Evolutionary conservation across 2,113 vertebrate species (phyloP), one percentile per base, ranked within the genome.

Genomic region (Anolis sagrei): DNA sequence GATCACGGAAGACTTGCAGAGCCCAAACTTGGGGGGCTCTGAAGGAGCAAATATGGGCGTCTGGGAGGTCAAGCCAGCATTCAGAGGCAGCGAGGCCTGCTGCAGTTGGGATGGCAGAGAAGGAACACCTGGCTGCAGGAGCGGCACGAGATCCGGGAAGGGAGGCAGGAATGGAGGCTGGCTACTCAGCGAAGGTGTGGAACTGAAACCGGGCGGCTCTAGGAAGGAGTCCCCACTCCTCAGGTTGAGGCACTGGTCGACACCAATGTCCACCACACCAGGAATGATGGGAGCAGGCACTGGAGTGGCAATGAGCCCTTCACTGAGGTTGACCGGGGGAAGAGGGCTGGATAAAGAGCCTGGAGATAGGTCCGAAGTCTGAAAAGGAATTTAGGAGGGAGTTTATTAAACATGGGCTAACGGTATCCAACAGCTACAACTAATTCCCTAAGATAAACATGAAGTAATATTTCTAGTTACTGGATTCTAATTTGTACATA

Each of bases 311-410:
- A 98, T 96, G 78, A 97, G 94, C 84, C 91, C 93, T 0, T 96
- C 96, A 0, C 92, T 88, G 79, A 97, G 91, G 89, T 81, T 95
- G 81, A 90, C 93, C 0, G 94, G 88, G 23, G 95, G 89, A 21
- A 96, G 95, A 0, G 96, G 87, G 87, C 66, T 89, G 77, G 97
- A 92, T 79, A 96, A 83, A 0, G 95, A 29, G 3, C 88, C 9
- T 0, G 93, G 77, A 0, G 97, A 94, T 88, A 97, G 96, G 87
- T 96, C 91, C 89, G 96, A 87, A 86, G 95, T 95, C 98, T 98
- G 92, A 90, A 81, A 0, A 7, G 14, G 7, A 82, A 32, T n/a
- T 54, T 8, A 27, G 5, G 64, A 66, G 85, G 27, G 29, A 39
- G n/a, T n/a, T 48, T 8, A n/a, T 51, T 18, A 39, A 32, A 25